Evolutionary conservation across 2,797 vertebrate genomes (phyloP), one percentile per base, ranked within the genome.

Genomic region (Erethizon dorsatum): DNA sequence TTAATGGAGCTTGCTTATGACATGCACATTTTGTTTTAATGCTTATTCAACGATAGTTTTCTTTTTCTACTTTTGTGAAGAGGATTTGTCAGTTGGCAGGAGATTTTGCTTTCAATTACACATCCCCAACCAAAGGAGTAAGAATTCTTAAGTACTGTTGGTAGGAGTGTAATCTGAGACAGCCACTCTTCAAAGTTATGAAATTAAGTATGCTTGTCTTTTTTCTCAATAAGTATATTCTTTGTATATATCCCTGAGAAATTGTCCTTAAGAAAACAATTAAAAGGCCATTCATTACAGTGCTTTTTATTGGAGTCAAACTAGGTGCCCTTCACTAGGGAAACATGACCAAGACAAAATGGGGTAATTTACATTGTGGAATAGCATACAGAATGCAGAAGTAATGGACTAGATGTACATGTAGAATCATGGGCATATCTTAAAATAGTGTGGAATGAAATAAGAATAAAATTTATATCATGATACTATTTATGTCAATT

Each of bases 31-130:
- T 61, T 77, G 45, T 11, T 79, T 50, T 26, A 37, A 69, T 54
- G 20, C n/a, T 86, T 90, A 54, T 45, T 90, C 26, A 77, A 4
- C 45, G n/a, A 37, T 24, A 61, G 63, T 79, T 45, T 41, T 33
- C 79, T 52, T 28, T 37, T 89, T 89, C 26, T 75, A 33, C 28
- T 26, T 28, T 24, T 83, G 50, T 69, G 88, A n/a, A 88, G n/a
- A 87, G 15, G 59, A 57, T 83, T 91, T 88, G 15, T 71, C 17
- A 18, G 47, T 24, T 52, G 86, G n/a, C 28, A 37, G n/a, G 41
- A 86, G n/a, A 93, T 61, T 90, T 84, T 77, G 6, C 56, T 90
- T 92, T 86, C 37, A 82, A 86, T 90, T 79, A 47, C 54, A 75
- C 88, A 92, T 90, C 8, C 33, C n/a, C 59, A 82, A 41, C 31